phyloP scores from a whole-genome alignment of 2,797 vertebrate genomes.

The Merluccius polli region DNA sequence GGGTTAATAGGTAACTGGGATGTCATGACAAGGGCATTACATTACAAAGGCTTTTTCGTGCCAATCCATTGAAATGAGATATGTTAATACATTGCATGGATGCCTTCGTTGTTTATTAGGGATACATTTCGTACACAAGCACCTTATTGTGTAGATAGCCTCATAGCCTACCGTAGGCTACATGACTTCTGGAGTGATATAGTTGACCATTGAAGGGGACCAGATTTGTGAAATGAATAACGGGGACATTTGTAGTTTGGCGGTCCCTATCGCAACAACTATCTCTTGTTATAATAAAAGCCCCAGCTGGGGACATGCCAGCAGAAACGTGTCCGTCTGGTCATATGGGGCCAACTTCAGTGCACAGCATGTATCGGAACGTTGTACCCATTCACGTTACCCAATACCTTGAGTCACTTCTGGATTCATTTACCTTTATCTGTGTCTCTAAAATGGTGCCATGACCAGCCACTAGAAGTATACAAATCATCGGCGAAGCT shows the following conservation, averaged over 20 bases:
- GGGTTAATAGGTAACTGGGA: not conserved
- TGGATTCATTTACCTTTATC: slow-evolving; percentile 66
- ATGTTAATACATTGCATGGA: not conserved
- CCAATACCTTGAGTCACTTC: not conserved
- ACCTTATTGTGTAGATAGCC: not conserved
- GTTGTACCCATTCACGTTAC: slow-evolving; percentile 18
- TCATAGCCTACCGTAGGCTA: too few relatives aligned
- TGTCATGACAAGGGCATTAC: not conserved
- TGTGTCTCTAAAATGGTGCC: slow-evolving; percentile 74
- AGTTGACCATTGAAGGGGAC: too few relatives aligned
- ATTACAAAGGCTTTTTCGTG: not conserved
- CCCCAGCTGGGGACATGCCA: too few relatives aligned
- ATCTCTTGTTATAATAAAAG: too few relatives aligned
- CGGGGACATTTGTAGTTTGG: too few relatives aligned
- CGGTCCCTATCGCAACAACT: too few relatives aligned
- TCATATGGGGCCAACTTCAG: not conserved
- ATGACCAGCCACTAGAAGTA: slow-evolving; percentile 79
- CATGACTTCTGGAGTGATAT: too few relatives aligned
- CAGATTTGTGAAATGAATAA: too few relatives aligned
- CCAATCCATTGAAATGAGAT: not conserved
- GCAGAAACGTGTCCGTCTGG: too few relatives aligned
- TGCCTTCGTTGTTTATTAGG: not conserved
- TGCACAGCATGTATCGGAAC: not conserved
- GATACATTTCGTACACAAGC: not conserved
- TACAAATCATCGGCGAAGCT: slow-evolving; percentile 69